Conservation (phyloP, 1,140 invertebrate species). For the Diachasmimorpha longicaudata region DNA sequence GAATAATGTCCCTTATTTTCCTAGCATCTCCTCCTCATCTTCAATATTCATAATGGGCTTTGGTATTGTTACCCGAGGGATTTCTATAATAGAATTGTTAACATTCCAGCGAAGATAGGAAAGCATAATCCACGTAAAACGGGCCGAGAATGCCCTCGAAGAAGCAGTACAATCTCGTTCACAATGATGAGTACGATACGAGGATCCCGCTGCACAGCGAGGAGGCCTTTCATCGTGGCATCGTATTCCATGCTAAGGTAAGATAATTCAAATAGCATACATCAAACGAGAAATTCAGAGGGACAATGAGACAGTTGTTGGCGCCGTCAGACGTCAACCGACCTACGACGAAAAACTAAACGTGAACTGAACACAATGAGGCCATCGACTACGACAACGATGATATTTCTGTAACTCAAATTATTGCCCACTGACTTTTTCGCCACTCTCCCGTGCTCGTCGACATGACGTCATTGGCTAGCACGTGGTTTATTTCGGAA, state of each 20-base stretch:
- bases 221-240: conserved; percentile 95
- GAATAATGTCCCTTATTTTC: too few species aligned
- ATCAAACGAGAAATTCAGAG: neutral
- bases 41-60: neutral
- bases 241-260: conserved; percentile 97
- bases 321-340: neutral
- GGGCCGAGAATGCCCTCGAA: conserved; percentile 78
- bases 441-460: conserved; percentile 13
- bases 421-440: conserved; percentile 9
- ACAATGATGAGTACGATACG: conserved; percentile 93
- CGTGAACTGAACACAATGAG: conserved; percentile 21
- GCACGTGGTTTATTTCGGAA: conserved; percentile 8
- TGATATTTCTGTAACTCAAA: conserved; percentile 42
- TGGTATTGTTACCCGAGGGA: neutral
- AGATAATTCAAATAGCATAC: neutral
- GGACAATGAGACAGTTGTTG: neutral
- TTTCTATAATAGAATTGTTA: conserved; percentile 10
- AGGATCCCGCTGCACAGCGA: conserved; percentile 93
- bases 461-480: neutral
- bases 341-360: conserved; percentile 2
- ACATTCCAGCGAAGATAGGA: conserved; percentile 53
- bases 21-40: too few species aligned
- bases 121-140: conserved; percentile 54
- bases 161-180: conserved; percentile 91
- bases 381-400: conserved; percentile 33